A percentile compares a stretch with the other conserved stretches of the same genome.
phyloP scores from a whole-genome alignment of 2,888 invertebrate species.

The Tipula lateralis region DNA sequence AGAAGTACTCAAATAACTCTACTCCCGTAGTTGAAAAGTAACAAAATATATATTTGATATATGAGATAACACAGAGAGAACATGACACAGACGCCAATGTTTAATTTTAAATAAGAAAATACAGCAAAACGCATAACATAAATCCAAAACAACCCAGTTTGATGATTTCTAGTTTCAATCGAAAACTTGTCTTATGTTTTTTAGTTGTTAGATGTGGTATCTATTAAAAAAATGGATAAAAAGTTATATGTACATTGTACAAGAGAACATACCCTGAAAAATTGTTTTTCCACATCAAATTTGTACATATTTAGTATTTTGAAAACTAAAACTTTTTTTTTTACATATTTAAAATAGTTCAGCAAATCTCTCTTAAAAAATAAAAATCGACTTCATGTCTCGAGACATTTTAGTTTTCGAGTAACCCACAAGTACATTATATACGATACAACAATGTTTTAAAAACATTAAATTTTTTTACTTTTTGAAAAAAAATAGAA shows the following conservation, averaged over 20 bases:
- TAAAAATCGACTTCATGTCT: background rate
- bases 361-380: background rate
- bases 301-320: constrained; percentile 1
- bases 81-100: background rate
- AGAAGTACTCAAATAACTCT: no score
- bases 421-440: constrained; percentile 7
- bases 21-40: background rate
- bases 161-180: background rate
- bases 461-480: background rate
- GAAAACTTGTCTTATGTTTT: background rate
- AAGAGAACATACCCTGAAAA: background rate
- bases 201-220: background rate
- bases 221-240: background rate
- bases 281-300: constrained; percentile 19
- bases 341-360: background rate
- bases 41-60: background rate
- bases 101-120: background rate
- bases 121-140: background rate
- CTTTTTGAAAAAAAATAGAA: background rate
- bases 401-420: constrained; percentile 4
- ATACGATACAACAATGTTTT: constrained; percentile 7
- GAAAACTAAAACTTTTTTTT: background rate
- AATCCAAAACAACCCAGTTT: background rate
- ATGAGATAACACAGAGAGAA: background rate
- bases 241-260: background rate